Percentiles rank a stretch among this genome's conserved stretches.
These are phyloP conservation scores for Yoshiicerus persimilis DNA, from an alignment of 1,140 invertebrate genomes.

Conservation along the genomic window DNA sequence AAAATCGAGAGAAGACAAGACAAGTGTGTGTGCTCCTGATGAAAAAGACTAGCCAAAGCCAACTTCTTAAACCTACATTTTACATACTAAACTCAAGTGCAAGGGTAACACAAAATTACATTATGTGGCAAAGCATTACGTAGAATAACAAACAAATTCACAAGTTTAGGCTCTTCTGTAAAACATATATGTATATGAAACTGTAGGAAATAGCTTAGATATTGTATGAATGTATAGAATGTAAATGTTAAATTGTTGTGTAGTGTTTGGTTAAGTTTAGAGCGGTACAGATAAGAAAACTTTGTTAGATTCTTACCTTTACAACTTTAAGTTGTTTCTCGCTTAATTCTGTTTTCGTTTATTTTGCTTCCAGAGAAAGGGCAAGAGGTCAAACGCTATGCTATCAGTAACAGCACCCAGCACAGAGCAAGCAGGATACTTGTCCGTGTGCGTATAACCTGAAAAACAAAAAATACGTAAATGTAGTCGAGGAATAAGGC, in stretches of 20 bases:
- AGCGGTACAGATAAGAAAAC: background rate
- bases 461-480: background rate
- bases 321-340: background rate
- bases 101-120: background rate
- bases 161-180: too few relatives aligned
- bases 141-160: background rate
- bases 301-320: background rate
- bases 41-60: background rate
- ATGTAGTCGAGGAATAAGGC: background rate
- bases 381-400: background rate
- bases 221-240: background rate
- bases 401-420: background rate
- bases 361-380: background rate
- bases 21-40: background rate
- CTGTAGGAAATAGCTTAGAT: background rate
- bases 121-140: background rate
- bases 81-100: background rate
- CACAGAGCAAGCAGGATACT: background rate
- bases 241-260: background rate
- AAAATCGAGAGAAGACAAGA: background rate
- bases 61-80: too few relatives aligned
- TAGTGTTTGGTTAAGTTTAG: background rate
- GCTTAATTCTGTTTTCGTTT: background rate
- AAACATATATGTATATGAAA: too few relatives aligned
- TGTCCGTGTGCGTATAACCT: background rate